Percentiles rank a stretch among this genome's conserved stretches.
Conservation (phyloP, 2,113 vertebrate genomes). For the Bos taurus region ARS-UCD2.0 NC_037329.1:85515001-85515500, state of each 20-base stretch:
- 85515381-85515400: neutral
- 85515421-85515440: neutral
- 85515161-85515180: neutral
- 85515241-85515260: constrained; percentile 43
- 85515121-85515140: constrained; percentile 50
- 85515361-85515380: neutral
- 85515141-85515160: constrained; percentile 49
- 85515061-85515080: neutral
- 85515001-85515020: neutral
- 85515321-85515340: constrained; percentile 18
- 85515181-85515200: constrained; percentile 54
- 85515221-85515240: constrained; percentile 42
- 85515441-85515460: neutral
- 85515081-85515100: neutral
- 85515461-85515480: neutral
- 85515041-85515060: neutral
- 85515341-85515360: constrained; percentile 22
- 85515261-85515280: constrained; percentile 70
- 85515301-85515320: constrained; percentile 63
- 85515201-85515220: constrained; percentile 49
- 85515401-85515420: neutral
- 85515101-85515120: neutral
- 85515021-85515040: neutral
- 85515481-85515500: neutral
- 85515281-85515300: constrained; percentile 66